Evolutionary conservation across 2,888 invertebrate species (phyloP).

Genomic region (Mongoloraphidia duomilia): DNA sequence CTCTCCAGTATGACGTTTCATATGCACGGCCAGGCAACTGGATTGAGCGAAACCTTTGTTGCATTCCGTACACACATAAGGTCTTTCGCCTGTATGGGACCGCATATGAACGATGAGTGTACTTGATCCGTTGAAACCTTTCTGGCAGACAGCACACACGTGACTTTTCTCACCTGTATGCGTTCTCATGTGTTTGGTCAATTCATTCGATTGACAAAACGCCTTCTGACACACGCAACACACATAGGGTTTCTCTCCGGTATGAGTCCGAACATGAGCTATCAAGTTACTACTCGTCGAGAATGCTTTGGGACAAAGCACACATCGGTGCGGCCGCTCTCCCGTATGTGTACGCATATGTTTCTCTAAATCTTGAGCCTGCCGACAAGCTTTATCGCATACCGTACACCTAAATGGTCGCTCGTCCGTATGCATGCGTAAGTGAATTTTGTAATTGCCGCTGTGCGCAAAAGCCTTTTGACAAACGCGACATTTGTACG

Average conservation of each 20-base stretch:
- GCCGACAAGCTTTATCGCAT: constrained; percentile 31
- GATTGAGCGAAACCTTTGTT: constrained; percentile 28
- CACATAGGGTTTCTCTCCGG: constrained; percentile 31
- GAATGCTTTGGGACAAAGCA: constrained; percentile 30
- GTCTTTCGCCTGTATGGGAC: constrained; percentile 29
- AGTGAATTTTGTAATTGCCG: constrained; percentile 31
- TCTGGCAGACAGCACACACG: constrained; percentile 31
- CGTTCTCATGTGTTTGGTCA: constrained; percentile 32
- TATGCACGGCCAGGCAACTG: constrained; percentile 28
- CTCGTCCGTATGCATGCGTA: constrained; percentile 27
- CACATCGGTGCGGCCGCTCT: constrained; percentile 31
- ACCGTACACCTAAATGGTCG: constrained; percentile 30
- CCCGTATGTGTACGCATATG: constrained; percentile 34
- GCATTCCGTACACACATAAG: constrained; percentile 27
- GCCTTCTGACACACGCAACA: constrained; percentile 32
- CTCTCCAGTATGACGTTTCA: constrained; percentile 27
- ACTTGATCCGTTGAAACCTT: constrained; percentile 31
- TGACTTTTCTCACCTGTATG: constrained; percentile 34
- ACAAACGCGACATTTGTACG: constrained; percentile 30
- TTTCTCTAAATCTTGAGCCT: constrained; percentile 32
- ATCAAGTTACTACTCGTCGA: constrained; percentile 33
- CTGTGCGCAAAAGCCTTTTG: constrained; percentile 30
- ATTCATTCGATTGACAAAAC: constrained; percentile 31
- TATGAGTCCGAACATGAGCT: constrained; percentile 31
- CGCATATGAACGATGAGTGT: constrained; percentile 27